A percentile compares a stretch with the other conserved stretches of the same genome.
Evolutionary conservation across 2,113 vertebrate genomes (phyloP).

Genomic region (Neotoma lepida): DNA sequence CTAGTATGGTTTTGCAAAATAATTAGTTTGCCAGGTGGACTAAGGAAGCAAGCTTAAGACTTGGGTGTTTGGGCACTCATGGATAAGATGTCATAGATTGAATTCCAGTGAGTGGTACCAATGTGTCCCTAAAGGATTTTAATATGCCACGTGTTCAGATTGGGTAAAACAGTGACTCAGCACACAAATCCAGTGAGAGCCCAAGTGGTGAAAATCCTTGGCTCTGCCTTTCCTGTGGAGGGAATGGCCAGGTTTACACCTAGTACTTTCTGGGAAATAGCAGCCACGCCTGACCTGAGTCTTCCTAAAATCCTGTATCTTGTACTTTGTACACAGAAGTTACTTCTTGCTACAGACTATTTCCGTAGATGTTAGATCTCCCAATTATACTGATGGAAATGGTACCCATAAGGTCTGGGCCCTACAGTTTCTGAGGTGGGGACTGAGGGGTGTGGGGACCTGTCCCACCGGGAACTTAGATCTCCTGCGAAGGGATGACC

Average conservation of each 20-base stretch:
- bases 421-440: background rate
- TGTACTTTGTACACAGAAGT: background rate
- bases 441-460: too few relatives aligned
- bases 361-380: background rate
- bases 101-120: too few relatives aligned
- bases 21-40: background rate
- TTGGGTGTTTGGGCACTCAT: background rate
- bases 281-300: background rate
- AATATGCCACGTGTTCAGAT: background rate
- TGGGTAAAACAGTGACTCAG: background rate
- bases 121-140: background rate
- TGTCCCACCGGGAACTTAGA: too few relatives aligned
- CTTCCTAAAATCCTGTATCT: background rate
- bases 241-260: background rate
- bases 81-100: background rate
- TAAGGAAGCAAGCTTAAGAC: background rate
- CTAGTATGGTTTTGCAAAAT: background rate
- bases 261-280: background rate
- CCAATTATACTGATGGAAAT: background rate
- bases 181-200: background rate
- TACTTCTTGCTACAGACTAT: background rate
- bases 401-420: too few relatives aligned
- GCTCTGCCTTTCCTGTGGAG: background rate
- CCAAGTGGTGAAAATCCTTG: background rate
- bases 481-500: too few relatives aligned